phyloP scores from a whole-genome alignment of 1,140 invertebrate species.

The Ridgeia piscesae region DNA sequence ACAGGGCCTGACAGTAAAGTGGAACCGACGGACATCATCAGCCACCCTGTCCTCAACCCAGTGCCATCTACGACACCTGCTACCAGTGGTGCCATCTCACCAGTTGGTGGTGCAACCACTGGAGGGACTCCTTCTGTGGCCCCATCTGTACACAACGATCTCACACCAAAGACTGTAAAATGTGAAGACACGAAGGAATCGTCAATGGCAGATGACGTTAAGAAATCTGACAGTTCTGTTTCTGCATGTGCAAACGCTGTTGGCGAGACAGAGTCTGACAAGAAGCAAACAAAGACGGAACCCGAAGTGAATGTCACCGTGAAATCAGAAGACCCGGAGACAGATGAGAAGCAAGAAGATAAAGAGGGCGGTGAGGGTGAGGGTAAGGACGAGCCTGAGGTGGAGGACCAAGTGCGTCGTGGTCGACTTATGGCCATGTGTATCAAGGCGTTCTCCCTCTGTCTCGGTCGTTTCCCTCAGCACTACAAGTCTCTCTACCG shows the following conservation, averaged over 20 bases:
- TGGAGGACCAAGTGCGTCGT: not conserved
- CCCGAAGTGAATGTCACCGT: not conserved
- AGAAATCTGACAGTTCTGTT: not conserved
- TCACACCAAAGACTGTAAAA: not conserved
- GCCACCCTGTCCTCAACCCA: not conserved
- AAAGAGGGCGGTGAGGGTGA: not conserved
- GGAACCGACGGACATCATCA: not conserved
- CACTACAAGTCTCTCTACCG: constrained; percentile 93
- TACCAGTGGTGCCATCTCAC: not conserved
- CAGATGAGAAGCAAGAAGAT: not conserved
- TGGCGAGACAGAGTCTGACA: not conserved
- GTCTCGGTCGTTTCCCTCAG: constrained; percentile 79
- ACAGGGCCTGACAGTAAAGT: not conserved
- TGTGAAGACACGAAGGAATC: not conserved
- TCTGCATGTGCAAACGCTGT: not conserved
- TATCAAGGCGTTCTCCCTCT: constrained; percentile 78
- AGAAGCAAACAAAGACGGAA: not conserved
- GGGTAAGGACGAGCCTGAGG: not conserved
- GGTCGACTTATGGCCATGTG: constrained; percentile 61
- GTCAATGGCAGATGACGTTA: not conserved
- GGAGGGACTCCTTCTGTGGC: not conserved
- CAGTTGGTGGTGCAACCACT: not conserved
- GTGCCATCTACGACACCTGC: not conserved
- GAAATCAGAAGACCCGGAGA: not conserved
- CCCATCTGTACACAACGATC: not conserved